phyloP scores from a whole-genome alignment of 2,113 vertebrate genomes.

The Podiceps cristatus region DNA sequence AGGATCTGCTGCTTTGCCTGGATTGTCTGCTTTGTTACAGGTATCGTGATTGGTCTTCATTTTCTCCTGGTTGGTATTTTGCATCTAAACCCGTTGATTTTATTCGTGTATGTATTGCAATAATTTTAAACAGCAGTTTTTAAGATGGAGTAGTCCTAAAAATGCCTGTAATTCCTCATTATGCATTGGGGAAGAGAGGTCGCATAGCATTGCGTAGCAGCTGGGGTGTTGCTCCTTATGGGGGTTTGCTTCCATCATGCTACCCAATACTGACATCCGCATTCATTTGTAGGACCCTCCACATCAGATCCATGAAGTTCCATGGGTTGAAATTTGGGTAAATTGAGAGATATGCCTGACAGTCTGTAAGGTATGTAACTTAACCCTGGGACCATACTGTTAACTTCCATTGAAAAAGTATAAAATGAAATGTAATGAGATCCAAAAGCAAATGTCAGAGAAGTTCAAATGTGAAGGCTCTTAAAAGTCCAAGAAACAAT shows the following conservation, averaged over 20 bases:
- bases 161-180: not conserved
- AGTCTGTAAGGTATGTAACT: not conserved
- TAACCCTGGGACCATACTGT: not conserved
- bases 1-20: not conserved
- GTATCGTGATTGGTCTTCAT: not conserved
- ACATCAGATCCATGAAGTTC: not conserved
- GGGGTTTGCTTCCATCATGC: not conserved
- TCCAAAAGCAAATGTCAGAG: constrained; percentile 24
- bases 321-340: not conserved
- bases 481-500: constrained; percentile 6
- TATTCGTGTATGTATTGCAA: not conserved
- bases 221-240: not conserved
- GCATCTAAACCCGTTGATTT: not conserved
- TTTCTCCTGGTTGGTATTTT: not conserved
- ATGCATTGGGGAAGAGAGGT: not conserved
- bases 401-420: not conserved
- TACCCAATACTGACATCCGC: rapidly evolving
- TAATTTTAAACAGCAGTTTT: not conserved
- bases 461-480: constrained; percentile 17
- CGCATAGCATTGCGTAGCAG: not conserved
- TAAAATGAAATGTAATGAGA: not conserved
- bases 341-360: not conserved
- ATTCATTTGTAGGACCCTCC: not conserved
- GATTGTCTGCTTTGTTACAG: not conserved
- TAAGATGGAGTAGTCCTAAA: not conserved